Base-by-base conservation (phyloP, 2,113 vertebrate species). In the Psophia crepitans region DNA sequence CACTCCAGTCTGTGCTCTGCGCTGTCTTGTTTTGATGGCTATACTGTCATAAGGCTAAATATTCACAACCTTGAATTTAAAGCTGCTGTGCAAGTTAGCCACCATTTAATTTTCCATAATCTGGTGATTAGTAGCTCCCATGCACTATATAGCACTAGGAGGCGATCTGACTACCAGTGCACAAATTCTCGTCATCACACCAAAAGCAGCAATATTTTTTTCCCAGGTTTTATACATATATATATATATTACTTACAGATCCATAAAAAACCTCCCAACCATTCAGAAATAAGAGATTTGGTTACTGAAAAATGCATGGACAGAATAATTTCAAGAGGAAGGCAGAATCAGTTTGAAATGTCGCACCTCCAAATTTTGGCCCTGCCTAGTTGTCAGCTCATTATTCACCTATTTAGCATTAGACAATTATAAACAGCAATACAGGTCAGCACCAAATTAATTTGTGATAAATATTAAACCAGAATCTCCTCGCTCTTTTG, bases 131-230 rank as follows among this genome's bases (percentile, higher is more conserved):
- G n/a, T 33, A 93, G 81, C 79, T 58, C 37, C 35, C 22, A 92
- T 76, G 87, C 23, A 53, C 58, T 53, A n/a, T 21, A 32, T 4
- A 90, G 95, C 97, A 96, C 97, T 97, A 98, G 98, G 88, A 98
- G 98, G 98, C 95, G 65, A 96, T 96, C 95, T 44, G 74, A 93
- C 89, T 78, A 76, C 87, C 74, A 91, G 74, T 90, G 95, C 48
- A 46, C 49, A 90, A 75, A 79, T 64, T 43, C 64, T 69, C 8
- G 17, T 82, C 33, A 37, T 41, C 24, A 20, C 60, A 80, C 63
- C 75, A 95, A 81, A 96, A 96, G n/a, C 41, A 81, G 39, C 33
- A 90, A 54, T 43, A 87, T 27, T 15, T 53, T 15, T 16, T 53
- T 51, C 26, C 51, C 26, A 28, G 51, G 27, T 43, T 43, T 14